Conservation (phyloP, 2,888 invertebrate genomes). For the Heliconius sara region DNA sequence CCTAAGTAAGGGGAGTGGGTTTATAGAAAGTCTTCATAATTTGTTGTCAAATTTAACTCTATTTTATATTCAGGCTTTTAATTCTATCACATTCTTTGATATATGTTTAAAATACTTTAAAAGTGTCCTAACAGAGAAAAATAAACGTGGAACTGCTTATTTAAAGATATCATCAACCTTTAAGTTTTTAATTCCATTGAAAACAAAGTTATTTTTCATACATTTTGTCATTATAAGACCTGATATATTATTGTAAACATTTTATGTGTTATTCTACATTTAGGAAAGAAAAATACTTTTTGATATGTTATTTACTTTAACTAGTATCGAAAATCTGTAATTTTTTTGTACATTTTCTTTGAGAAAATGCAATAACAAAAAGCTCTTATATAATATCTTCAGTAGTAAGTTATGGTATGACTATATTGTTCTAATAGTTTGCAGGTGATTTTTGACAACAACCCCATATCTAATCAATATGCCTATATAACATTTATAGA, state of each 20-base stretch:
- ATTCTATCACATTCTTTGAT: neutral
- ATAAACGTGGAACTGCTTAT: neutral
- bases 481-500: neutral
- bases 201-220: too few relatives aligned
- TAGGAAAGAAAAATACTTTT: neutral
- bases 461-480: constrained; percentile 4
- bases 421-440: neutral
- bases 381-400: neutral
- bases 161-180: neutral
- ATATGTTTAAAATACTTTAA: neutral
- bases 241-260: too few relatives aligned
- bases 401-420: neutral
- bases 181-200: too few relatives aligned
- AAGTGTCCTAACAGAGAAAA: neutral
- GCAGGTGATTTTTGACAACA: neutral
- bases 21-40: too few relatives aligned
- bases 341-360: too few relatives aligned
- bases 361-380: neutral
- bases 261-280: neutral
- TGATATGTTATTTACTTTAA: too few relatives aligned
- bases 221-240: too few relatives aligned
- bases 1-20: neutral
- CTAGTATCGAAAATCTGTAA: too few relatives aligned
- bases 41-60: too few relatives aligned
- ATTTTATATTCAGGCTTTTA: neutral